Evolutionary conservation across 2,888 invertebrate genomes (phyloP), one percentile per base, ranked within the genome.

Genomic region (Agonopterix alstromeriana): DNA sequence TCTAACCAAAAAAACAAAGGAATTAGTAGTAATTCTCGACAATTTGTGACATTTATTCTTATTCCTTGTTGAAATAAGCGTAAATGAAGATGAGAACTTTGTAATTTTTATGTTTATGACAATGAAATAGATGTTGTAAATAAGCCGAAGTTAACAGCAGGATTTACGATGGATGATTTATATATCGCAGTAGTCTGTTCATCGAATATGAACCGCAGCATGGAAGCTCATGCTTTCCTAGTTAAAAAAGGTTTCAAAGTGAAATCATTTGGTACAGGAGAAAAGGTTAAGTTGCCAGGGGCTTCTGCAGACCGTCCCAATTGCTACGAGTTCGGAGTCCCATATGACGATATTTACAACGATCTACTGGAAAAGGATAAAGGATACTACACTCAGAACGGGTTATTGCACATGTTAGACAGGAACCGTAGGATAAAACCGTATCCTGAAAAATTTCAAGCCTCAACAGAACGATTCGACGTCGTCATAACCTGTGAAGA

Each of bases 191-290:
- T 99, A 48, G 96, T 98, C 61, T 99, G 99, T 88, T 99, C 99
- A 8, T 98, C 98, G 70, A 99, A 99, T 80, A 99, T 99, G 97
- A 99, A 99, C 77, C 92, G 99, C 51, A 98, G 98, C 68, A 99
- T 99, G 99, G 99, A 99, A 89, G 99, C 99, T 10, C 99, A 99
- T 88, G 96, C 96, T 51, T 98, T 98, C 82, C 88, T 99, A 45
- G 95, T 97, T 49, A 99, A 99, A 89, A 98, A 98, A 71, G 99
- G 99, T 10, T 99, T 97, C 75, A 94, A 94, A 73, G 98, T 99
- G 0, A 93, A 95, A 72, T 98, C 98, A 0, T 98, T 94, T 85
- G 97, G 97, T 10, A 97, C 97, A 35, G 97, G 97, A 8, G 97
- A 97, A 71, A 95, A 96, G 84, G 99, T 99, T 1, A 99, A 99